Base-by-base conservation (phyloP, 2,797 vertebrate species). In the Rhynchotus rufescens region DNA sequence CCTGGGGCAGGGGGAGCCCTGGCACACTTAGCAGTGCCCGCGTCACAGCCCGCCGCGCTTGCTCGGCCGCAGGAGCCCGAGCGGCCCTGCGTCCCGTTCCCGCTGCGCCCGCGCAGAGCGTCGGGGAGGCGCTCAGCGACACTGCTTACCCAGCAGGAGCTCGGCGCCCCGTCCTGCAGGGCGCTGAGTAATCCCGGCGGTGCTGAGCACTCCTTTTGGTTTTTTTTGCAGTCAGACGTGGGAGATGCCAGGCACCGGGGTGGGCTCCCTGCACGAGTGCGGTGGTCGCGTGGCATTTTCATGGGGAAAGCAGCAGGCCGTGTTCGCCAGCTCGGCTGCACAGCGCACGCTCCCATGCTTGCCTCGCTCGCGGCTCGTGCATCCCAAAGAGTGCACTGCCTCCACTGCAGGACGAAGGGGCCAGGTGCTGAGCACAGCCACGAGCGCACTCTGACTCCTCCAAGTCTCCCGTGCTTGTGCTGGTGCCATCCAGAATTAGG, bases 131-230 rank as follows among this genome's bases (percentile, higher is more conserved):
- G 9, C 14, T 79, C 44, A 68, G 56, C 5, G 2, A 73, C 76
- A 61, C 21, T 84, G 93, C 88, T 90, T 82, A 86, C 28, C 66
- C 73, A 86, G 84, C 40, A 89, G 67, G 12, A 93, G 44, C 67
- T 25, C 0, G 11, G 21, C 6, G 19, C 26, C 30, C 77, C 30
- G 4, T 62, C 42, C 45, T 1, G 1, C 23, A 28, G 80, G 72
- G 22, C 44, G 74, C 60, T 45, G 56, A 83, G 60, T 42, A 91
- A 83, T 16, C 32, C 47, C 47, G 42, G 51, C 49, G 72, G 34
- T 51, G 78, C 69, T 92, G 84, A 94, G 40, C 40, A 5, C 19
- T 78, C 81, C 72, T 59, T 64, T 86, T 69, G 84, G 66, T 40
- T 54, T 65, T 65, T 21, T 22, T 38, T 36, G 21, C 19, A 9